These are phyloP conservation scores for Episyrphus balteatus DNA, from an alignment of 1,140 invertebrate species.

Conservation along the genomic window DNA sequence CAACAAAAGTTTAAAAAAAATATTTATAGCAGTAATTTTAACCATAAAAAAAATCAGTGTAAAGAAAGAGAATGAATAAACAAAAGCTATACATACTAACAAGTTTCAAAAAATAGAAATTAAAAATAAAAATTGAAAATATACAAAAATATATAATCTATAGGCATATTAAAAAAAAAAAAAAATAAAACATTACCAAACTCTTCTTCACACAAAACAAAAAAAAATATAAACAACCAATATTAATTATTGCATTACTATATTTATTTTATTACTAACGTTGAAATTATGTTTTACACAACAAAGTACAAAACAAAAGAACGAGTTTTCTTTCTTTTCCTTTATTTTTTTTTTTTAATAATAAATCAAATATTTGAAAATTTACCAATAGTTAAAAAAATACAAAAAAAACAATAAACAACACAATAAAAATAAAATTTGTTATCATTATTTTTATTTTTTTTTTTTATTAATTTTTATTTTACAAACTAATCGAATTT, in stretches of 20 bases:
- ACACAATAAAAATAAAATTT: too few relatives aligned
- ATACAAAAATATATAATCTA: background rate
- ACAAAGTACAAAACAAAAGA: background rate
- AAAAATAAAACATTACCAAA: background rate
- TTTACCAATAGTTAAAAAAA: too few relatives aligned
- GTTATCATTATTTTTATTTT: too few relatives aligned
- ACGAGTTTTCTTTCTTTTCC: too few relatives aligned
- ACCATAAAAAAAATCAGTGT: background rate
- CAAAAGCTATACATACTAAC: too few relatives aligned
- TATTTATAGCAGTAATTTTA: background rate
- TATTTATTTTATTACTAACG: background rate
- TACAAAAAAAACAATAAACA: too few relatives aligned
- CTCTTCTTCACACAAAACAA: background rate
- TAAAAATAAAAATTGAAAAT: too few relatives aligned
- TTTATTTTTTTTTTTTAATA: too few relatives aligned
- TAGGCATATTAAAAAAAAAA: background rate
- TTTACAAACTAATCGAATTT: background rate
- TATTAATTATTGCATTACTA: background rate
- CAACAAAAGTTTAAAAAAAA: background rate
- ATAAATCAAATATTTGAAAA: too few relatives aligned
- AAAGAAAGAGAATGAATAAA: too few relatives aligned
- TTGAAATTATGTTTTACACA: background rate
- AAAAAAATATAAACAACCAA: background rate
- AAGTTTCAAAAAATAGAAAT: background rate
- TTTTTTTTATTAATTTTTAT: background rate